Conservation (phyloP, 2,888 invertebrate genomes). For the Noctua janthina region DNA sequence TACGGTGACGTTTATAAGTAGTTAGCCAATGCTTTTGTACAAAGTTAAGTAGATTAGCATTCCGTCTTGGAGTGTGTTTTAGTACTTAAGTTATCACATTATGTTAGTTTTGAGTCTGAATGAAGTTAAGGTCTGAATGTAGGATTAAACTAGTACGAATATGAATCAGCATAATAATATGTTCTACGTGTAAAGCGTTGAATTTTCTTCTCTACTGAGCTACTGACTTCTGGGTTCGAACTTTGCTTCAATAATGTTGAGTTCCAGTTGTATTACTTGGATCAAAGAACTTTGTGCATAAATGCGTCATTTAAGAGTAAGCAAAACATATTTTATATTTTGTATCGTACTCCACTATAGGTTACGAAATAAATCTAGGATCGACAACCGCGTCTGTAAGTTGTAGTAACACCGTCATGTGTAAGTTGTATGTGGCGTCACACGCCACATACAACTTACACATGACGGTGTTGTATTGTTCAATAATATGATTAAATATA, state of each 20-base stretch:
- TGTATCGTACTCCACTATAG: background rate
- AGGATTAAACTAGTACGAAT: conserved; percentile 33
- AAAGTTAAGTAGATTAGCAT: too few species aligned
- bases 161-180: conserved; percentile 18
- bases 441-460: too few species aligned
- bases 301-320: background rate
- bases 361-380: too few species aligned
- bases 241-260: background rate
- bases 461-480: too few species aligned
- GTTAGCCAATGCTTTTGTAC: too few species aligned
- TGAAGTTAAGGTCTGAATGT: conserved; percentile 57
- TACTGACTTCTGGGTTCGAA: background rate
- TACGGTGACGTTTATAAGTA: too few species aligned
- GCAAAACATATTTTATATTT: too few species aligned
- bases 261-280: background rate
- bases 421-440: too few species aligned
- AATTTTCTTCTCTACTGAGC: background rate
- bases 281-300: background rate
- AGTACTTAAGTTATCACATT: conserved; percentile 62
- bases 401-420: too few species aligned
- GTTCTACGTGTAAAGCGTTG: background rate
- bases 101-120: conserved; percentile 57
- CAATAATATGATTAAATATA: background rate
- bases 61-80: background rate
- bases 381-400: too few species aligned